Evolutionary conservation across 2,113 vertebrate species (phyloP), one percentile per base, ranked within the genome.

Genomic region (Ibidorhyncha struthersii): DNA sequence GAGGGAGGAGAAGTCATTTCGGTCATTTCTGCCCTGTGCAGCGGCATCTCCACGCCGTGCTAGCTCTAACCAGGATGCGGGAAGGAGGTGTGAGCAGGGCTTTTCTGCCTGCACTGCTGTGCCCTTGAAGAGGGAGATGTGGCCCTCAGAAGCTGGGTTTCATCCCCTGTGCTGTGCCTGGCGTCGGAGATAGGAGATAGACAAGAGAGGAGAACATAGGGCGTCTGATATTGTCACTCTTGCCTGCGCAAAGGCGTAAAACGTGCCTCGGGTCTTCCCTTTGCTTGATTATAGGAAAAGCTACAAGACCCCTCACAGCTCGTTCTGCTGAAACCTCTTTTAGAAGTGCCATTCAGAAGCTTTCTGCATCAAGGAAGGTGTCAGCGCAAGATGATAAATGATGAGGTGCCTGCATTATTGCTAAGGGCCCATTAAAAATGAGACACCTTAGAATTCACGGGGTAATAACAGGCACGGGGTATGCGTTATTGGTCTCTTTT

Each of bases 381-480:
- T 82, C 91, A 82, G 58, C 23, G 4, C 34, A 2, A 66, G 94
- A 93, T 96, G 97, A 96, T 94, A 95, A 97, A 97, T 41, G 94
- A 49, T 40, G 91, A 96, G 93, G 86, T 86, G 90, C 82, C 49
- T 43, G 94, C 27, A 1, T 72, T 92, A 45, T 91, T 93, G 96
- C 93, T 96, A 83, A 97, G 96, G 97, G 89, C 69, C 92, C 88
- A 90, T 98, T 97, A 96, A 96, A 96, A 92, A 86, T 2, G 38
- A 97, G 91, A 89, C 92, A 80, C 91, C 96, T 98, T 97, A 97
- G 96, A 97, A 96, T 96, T 94, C 77, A 26, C 56, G 0, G 82
- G 90, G 52, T 95, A 97, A 97, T 96, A 97, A 96, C 82, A 96
- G 93, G 96, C 92, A 89, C 25, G 7, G 80, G 91, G 16, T 87